These are phyloP conservation scores for Rhinichthys klamathensis DNA, from an alignment of 2,113 vertebrate species.

Conservation along the genomic window DNA sequence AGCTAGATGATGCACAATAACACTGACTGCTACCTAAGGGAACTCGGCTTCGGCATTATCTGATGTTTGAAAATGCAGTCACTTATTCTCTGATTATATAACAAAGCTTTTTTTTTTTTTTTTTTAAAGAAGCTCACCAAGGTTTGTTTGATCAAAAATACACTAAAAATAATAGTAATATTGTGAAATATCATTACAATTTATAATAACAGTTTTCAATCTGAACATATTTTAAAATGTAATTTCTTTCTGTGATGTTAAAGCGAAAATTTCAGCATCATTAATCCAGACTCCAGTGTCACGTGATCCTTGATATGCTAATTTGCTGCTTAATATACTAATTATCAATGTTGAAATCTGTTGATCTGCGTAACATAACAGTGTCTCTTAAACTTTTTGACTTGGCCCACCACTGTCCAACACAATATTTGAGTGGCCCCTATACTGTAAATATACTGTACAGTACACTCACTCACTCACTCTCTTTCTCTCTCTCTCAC, in stretches of 20 bases:
- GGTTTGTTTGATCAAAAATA: not conserved
- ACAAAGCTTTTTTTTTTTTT: not conserved
- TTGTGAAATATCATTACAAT: too few species aligned
- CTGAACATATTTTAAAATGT: too few species aligned
- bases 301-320: not conserved
- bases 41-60: not conserved
- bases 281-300: not conserved
- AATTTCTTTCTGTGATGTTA: not conserved
- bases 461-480: too few species aligned
- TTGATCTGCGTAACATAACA: too few species aligned
- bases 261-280: not conserved
- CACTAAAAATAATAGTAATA: too few species aligned
- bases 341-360: not conserved
- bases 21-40: slow-evolving; percentile 20
- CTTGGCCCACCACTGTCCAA: too few species aligned
- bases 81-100: not conserved
- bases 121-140: not conserved
- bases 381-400: too few species aligned
- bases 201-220: not conserved
- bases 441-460: too few species aligned
- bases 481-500: too few species aligned
- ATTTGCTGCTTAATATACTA: not conserved
- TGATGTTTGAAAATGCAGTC: not conserved
- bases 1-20: slow-evolving; percentile 11
- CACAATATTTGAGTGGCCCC: too few species aligned